phyloP scores from a whole-genome alignment of 2,113 vertebrate genomes.

The Chrysemys picta region DNA sequence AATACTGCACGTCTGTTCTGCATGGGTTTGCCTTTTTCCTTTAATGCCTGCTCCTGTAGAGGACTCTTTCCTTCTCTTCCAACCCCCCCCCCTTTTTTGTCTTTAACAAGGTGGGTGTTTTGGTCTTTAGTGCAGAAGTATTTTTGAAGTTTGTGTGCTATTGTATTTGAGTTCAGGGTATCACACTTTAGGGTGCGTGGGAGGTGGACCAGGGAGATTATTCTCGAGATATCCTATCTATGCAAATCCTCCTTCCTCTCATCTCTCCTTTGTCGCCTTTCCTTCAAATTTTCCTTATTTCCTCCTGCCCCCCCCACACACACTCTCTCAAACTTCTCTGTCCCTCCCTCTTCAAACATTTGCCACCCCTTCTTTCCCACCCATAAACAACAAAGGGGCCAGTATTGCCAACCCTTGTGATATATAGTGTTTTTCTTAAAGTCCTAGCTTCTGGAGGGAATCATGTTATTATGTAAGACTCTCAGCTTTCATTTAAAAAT shows the following conservation, averaged over 20 bases:
- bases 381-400: not conserved
- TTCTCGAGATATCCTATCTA: not conserved
- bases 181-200: not conserved
- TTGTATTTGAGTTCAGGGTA: not conserved
- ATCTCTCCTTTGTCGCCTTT: not conserved
- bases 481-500: not conserved
- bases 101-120: not conserved
- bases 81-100: not conserved
- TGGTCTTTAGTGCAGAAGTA: fast-evolving
- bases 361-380: not conserved
- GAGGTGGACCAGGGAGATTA: not conserved
- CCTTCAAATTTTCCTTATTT: fast-evolving
- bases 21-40: not conserved
- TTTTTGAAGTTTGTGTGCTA: not conserved
- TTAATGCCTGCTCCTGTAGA: fast-evolving
- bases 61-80: not conserved
- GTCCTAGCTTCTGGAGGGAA: not conserved
- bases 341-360: not conserved
- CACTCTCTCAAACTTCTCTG: not conserved
- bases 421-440: not conserved
- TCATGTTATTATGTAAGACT: not conserved
- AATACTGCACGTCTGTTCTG: fast-evolving
- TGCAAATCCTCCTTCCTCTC: not conserved
- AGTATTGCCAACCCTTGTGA: not conserved
- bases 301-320: not conserved